Evolutionary conservation across 1,140 invertebrate genomes (phyloP).

Genomic region (Anastatus disparis): DNA sequence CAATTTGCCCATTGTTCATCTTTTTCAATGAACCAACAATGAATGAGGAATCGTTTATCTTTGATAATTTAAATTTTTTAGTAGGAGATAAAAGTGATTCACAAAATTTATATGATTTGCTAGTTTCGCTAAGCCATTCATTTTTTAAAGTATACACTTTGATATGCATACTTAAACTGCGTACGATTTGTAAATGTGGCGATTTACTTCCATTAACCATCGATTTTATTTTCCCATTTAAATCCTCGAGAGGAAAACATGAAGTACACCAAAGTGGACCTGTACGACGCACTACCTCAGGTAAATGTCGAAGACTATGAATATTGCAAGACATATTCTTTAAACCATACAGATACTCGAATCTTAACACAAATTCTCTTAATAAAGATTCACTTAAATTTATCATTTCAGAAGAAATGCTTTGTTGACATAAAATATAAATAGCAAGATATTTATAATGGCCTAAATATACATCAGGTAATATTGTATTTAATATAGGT

Average conservation of each 20-base stretch:
- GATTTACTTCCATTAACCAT: conserved; percentile 8
- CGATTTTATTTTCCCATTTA: too few species aligned
- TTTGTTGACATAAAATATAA: conserved; percentile 35
- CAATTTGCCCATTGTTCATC: too few species aligned
- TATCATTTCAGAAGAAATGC: conserved; percentile 29
- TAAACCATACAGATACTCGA: conserved; percentile 33
- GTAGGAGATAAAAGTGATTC: neutral
- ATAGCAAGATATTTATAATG: conserved; percentile 8
- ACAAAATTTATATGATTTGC: neutral
- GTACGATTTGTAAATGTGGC: neutral
- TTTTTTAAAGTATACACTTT: neutral
- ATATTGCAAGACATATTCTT: conserved; percentile 38
- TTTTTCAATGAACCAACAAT: too few species aligned
- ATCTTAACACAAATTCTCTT: conserved; percentile 32
- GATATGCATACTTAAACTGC: neutral
- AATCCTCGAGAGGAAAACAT: conserved; percentile 45
- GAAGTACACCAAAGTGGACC: conserved; percentile 39
- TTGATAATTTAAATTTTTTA: neutral
- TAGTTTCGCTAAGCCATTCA: neutral
- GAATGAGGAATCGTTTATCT: too few species aligned
- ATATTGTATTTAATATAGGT: conserved; percentile 22
- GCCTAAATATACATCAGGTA: conserved; percentile 28
- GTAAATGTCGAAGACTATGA: conserved; percentile 36
- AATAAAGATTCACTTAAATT: conserved; percentile 18
- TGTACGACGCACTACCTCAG: conserved; percentile 27